Evolutionary conservation across 2,797 vertebrate species (phyloP), one percentile per base, ranked within the genome.

Genomic region (Argentina silus): DNA sequence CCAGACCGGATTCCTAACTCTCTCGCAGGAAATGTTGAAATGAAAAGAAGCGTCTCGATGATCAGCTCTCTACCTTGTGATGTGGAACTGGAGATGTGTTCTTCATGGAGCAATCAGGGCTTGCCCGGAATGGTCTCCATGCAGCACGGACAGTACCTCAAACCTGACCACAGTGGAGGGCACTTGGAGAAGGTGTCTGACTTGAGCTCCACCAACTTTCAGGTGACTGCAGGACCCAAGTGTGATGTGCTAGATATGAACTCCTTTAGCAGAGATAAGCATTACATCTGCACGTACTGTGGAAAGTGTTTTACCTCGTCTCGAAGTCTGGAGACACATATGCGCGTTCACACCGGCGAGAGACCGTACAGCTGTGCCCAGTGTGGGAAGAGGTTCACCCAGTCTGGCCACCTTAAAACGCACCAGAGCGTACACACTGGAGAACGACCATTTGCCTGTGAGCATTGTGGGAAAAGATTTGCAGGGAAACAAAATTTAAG

Each of bases 371-470:
- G 90, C 84, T 93, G 92, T 51, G 80, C 87, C 0, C 92, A 92
- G 86, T 93, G 92, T 17, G 92, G 91, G 14, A 92, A 91, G 27
- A 85, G 92, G 60, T 93, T 93, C 84, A 92, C 92, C 0, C 90
- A 93, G 85, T 91, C 92, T 1, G 90, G 92, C 10, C 90, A 93
- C 81, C 83, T 92, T 50, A 93, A 92, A 86, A 92, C 90, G n/a
- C 92, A 93, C 69, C 92, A 91, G 84, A 93, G 91, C 69, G 91
- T 92, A 6, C 92, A 93, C 89, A 92, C 92, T 0, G 91, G 92
- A 0, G 90, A 92, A 80, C 75, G 90, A 50, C 92, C 91, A 0
- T 92, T 92, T 21, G 83, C 77, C 75, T 93, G 92, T 47, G 48
- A 85, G 69, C 76, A 81, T 36, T 93, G 92, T 0, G 89, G 87